Conservation (phyloP, 2,888 invertebrate genomes). For the Antheraea assamensis region DNA sequence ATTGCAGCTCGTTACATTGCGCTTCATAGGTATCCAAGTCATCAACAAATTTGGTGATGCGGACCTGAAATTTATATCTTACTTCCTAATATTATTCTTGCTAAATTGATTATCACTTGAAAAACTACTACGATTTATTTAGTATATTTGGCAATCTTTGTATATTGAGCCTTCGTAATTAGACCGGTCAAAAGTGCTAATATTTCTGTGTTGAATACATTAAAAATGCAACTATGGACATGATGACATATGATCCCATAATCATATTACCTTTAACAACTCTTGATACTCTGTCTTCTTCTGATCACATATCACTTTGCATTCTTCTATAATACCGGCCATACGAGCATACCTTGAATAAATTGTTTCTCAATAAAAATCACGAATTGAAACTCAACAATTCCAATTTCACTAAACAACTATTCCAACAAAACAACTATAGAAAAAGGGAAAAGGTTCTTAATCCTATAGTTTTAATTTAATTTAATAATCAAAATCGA, state of each 20-base stretch:
- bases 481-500: too few relatives aligned
- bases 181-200: background rate
- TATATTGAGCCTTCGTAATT: background rate
- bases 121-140: background rate
- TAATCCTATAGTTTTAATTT: too few relatives aligned
- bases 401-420: too few relatives aligned
- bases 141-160: background rate
- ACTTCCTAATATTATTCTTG: background rate
- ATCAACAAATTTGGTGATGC: conserved; percentile 90
- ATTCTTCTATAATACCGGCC: conserved; percentile 91
- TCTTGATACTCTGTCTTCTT: conserved; percentile 95
- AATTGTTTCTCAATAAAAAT: background rate
- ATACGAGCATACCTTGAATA: conserved; percentile 86
- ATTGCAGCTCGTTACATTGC: conserved; percentile 92
- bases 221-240: background rate
- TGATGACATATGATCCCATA: background rate
- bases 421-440: too few relatives aligned
- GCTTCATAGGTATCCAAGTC: conserved; percentile 90
- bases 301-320: conserved; percentile 88
- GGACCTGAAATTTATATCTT: conserved; percentile 54
- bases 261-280: conserved; percentile 81
- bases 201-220: background rate
- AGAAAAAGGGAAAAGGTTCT: too few relatives aligned
- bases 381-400: background rate
- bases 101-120: background rate